Evolutionary conservation across 2,113 vertebrate species (phyloP), one percentile per base, ranked within the genome.

Genomic region (Pithys albifrons): DNA sequence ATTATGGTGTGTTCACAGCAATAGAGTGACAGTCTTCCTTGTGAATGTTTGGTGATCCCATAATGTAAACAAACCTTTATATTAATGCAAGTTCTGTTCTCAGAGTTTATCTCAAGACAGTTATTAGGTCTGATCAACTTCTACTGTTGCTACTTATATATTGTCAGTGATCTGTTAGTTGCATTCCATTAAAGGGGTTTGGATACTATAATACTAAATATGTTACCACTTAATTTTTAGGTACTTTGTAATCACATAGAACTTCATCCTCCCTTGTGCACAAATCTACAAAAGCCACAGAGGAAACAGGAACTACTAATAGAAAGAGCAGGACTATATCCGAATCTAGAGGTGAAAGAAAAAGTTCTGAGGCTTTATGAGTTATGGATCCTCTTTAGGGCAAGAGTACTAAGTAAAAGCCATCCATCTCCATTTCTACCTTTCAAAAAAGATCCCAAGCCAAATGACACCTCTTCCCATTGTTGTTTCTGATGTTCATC

Each of bases 311-410:
- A 72, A 46, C 9, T 37, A 10, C 37, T 20, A 66, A 35, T 1
- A 48, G 20, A 57, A 91, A 52, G 22, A 45, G 17, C 12, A 61
- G 65, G 23, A 51, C 35, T 23, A 2, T 48, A 9, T 31, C 19
- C 69, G 35, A 51, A 14, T 59, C 59, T 59, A 29, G 67, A 69
- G 5, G 12, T 33, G 23, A 51, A 88, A 69, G 25, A 78, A 31
- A 62, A 90, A 19, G 14, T 81, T 55, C 17, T 51, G 43, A 58
- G 12, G 6, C 1, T 59, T 75, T 55, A 17, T 43, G 39, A 76
- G 17, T 33, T n/a, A 37, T 4, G 1, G 23, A 62, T 3, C 1
- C 3, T 51, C 24, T 57, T 25, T 52, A 33, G 37, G 1, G 3
- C 27, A 71, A 80, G 10, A 45, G 31, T 37, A 7, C 9, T 37